Base-by-base conservation (phyloP, 2,797 vertebrate genomes). In the Poecilia gillii region DNA sequence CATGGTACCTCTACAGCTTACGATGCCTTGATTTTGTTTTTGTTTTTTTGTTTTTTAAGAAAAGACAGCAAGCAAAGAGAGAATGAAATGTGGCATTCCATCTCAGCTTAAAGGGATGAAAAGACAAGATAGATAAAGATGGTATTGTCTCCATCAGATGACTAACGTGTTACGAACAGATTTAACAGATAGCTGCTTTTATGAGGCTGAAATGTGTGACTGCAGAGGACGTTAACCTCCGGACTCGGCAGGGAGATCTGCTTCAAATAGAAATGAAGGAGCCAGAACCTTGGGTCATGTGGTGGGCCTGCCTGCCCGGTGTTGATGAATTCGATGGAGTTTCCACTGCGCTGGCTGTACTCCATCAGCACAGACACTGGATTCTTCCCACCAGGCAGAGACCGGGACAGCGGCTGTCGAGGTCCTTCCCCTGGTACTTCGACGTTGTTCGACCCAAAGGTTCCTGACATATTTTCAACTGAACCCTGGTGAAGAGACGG, bases 341-440 rank as follows among this genome's bases (percentile, higher is more conserved):
- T 96, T 36, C 98, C 97, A 0, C 96, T 95, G 79, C 98, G 98
- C 79, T 99, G 98, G 47, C 97, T 96, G 45, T 98, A 98, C 83
- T 99, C 98, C 94, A 99, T 98, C 49, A 99, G 84, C 0, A 98
- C 88, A 0, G 97, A 98, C 83, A 99, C 97, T 0, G 99, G 98
- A 80, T 98, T 98, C 89, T 99, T 99, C 70, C 98, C 98, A 0
- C 97, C 96, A 3, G 96, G 96, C 41, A 97, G 84, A 39, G 66
- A 96, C 6, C 92, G 95, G n/a, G 96, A 93, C 77, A 96, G 83
- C 0, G 94, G 94, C 78, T 92, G 95, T 4, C 89, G 94, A 8
- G 92, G 88, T 47, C 82, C 93, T 20, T 95, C 95, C 3, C 33
- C 43, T 33, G 75, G 83, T 8, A 81, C 87, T 23, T 92, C 89